Base-by-base conservation (phyloP, 2,797 vertebrate species). In the Taeniopygia guttata region DNA sequence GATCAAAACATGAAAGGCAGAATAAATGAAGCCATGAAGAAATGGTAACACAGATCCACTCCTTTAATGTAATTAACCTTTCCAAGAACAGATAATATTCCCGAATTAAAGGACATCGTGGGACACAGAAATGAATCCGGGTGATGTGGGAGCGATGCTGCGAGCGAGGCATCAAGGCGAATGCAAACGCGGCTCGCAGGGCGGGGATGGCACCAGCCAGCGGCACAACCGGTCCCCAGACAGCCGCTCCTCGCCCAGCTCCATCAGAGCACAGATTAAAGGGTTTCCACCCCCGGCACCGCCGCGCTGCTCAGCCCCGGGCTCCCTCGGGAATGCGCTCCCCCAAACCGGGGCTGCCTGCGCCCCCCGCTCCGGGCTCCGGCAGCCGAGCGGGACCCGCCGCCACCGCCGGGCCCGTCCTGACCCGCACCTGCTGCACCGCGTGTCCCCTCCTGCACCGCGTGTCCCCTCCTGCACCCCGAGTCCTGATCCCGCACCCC, bases 21-120 rank as follows among this genome's bases (percentile, higher is more conserved):
- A 84, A n/a, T 78, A 92, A 75, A 95, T 17, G 13, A 85, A 74
- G 60, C 72, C 43, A 22, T 14, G 80, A 75, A 68, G 88, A 78
- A 73, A 76, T 9, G 32, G n/a, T 63, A 90, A 51, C 2, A 19
- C 75, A 87, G 75, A 89, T 51, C 43, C 36, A 30, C 72, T 72
- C 82, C 84, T 60, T 51, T 87, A 48, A 55, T 2, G 2, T 58
- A 84, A 95, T 95, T 64, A 94, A 93, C 92, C 36, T 92, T 85
- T 60, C 69, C 66, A 55, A 59, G 64, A 84, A 29, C 59, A 91
- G 73, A 51, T 63, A 78, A 75, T 89, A 46, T 20, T 75, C 75
- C 72, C 79, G 75, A 92, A 93, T 85, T 91, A 95, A 83, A 94
- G 84, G 87, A 32, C 83, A 38, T 22, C 7, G 8, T 18, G 82